Evolutionary conservation across 2,888 invertebrate species (phyloP), one percentile per base, ranked within the genome.

Genomic region (Fragum sueziense): DNA sequence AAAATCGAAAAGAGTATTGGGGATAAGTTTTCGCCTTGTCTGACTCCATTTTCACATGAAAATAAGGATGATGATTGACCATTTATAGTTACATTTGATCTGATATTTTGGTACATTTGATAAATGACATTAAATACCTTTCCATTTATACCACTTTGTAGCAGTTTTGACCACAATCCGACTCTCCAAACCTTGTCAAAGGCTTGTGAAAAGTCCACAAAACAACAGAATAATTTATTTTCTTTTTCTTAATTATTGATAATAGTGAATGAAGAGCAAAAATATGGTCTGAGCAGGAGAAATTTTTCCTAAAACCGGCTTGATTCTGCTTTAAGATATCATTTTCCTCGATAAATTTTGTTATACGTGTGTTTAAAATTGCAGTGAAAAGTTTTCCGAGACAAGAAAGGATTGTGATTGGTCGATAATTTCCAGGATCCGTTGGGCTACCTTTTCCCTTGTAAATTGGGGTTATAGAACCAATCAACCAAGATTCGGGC

Each of bases 371-470:
- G 37, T 77, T 77, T 22, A 77, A 37, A 20, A 77, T 69, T 31
- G 77, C 25, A 3, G 77, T 77, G 25, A 77, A 77, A n/a, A 78
- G 37, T 65, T 78, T 78, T 6, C 74, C 78, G 11, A 74, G 41
- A 37, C 78, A 78, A 27, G 68, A 51, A 6, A 74, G 22, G 7
- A 78, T 25, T 9, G 62, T 62, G 14, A 62, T 62, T 62, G 27
- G 62, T 29, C 62, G 14, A 31, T 62, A 62, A 62, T 62, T 62
- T 6, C 31, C 25, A 20, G 62, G 14, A 29, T 62, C 62, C 9
- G 6, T 29, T 6, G 29, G 27, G 17, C 4, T 4, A 6, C 34
- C 65, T 33, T 57, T 57, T 11, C 41, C 41, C 41, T 41, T 41
- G 41, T 41, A 41, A 11, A 41, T 41, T 41, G 41, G 41, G 9